phyloP scores from a whole-genome alignment of 2,888 invertebrate genomes.

The Dryomyza anilis region DNA sequence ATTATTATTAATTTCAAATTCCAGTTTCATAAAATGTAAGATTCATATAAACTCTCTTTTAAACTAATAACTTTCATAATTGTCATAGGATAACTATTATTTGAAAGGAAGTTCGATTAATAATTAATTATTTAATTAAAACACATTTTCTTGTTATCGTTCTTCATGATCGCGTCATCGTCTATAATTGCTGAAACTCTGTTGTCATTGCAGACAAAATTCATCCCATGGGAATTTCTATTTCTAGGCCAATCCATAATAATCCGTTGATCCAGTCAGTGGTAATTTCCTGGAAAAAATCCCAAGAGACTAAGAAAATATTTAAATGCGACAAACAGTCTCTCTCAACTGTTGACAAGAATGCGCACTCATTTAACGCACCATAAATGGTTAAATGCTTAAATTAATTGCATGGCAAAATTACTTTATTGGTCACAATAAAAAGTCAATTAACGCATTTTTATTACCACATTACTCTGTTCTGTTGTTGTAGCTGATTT shows the following conservation, averaged over 20 bases:
- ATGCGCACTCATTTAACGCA: constrained; percentile 8
- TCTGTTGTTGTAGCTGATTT: not conserved
- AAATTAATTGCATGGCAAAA: constrained; percentile 17
- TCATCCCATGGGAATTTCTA: constrained; percentile 13
- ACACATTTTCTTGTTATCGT: too few species aligned
- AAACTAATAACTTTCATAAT: too few species aligned
- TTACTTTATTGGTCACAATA: constrained; percentile 7
- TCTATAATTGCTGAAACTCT: too few species aligned
- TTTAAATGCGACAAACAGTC: constrained; percentile 7
- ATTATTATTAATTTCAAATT: too few species aligned
- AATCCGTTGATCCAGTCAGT: not conserved
- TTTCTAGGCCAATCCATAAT: constrained; percentile 12
- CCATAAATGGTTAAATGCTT: constrained; percentile 21
- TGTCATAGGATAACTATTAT: too few species aligned
- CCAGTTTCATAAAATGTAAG: too few species aligned
- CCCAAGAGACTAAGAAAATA: not conserved
- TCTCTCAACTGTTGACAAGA: not conserved
- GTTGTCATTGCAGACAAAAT: too few species aligned
- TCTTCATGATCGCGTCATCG: too few species aligned
- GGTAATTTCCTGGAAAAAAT: not conserved
- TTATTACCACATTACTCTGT: too few species aligned
- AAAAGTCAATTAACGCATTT: constrained; percentile 21
- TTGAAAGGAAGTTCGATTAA: too few species aligned
- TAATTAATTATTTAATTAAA: too few species aligned
- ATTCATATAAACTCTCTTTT: too few species aligned